These are phyloP conservation scores for Gobio gobio DNA, from an alignment of 2,113 vertebrate genomes.

Conservation along the genomic window DNA sequence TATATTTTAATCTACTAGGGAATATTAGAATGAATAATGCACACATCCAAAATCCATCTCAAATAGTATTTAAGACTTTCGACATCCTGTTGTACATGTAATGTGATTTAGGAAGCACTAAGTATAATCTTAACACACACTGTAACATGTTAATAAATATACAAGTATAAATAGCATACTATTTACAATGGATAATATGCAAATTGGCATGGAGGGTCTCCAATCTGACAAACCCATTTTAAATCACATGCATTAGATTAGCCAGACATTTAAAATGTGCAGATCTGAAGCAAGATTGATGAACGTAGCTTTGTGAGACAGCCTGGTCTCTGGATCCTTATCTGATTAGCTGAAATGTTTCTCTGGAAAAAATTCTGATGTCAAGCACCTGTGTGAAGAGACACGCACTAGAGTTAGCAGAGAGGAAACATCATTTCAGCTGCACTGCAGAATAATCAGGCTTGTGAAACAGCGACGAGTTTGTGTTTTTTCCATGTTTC, in stretches of 20 bases:
- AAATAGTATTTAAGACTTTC: too few species aligned
- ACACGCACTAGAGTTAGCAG: not conserved
- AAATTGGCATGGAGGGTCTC: not conserved
- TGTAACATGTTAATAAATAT: too few species aligned
- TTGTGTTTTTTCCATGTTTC: slow-evolving; percentile 45
- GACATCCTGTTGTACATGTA: too few species aligned
- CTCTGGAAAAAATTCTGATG: slow-evolving; percentile 4
- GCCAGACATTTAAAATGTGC: not conserved
- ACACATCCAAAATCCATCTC: too few species aligned
- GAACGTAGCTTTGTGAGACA: not conserved
- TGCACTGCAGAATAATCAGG: not conserved
- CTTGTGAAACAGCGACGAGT: not conserved
- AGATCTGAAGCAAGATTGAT: not conserved
- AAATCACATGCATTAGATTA: not conserved
- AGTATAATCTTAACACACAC: not conserved
- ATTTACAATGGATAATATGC: not conserved
- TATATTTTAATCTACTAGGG: too few species aligned
- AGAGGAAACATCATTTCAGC: not conserved
- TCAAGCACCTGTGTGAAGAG: not conserved
- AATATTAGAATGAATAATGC: too few species aligned
- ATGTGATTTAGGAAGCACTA: too few species aligned
- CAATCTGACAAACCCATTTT: not conserved
- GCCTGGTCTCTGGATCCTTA: not conserved
- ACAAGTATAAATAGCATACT: not conserved
- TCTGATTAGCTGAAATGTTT: not conserved